Evolutionary conservation across 2,888 invertebrate species (phyloP), one percentile per base, ranked within the genome.

Genomic region (Yponomeuta plumbellus): DNA sequence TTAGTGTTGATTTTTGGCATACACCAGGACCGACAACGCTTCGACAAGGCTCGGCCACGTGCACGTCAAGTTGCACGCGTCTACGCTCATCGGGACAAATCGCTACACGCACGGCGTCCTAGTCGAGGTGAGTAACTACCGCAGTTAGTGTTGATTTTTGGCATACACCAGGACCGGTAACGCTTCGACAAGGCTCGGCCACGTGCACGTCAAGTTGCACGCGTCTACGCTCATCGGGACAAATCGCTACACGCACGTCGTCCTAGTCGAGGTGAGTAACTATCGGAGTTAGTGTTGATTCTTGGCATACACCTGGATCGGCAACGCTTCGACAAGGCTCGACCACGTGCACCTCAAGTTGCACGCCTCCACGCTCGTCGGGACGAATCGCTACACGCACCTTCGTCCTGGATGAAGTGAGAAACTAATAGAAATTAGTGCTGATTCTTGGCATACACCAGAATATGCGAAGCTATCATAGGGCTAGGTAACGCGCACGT

Each of bases 1-100:
- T 68, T 98, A 98, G 84, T 97, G 98, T 88, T 98, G 99, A 84
- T 98, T 98, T 89, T 96, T 98, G 83, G 94, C 98, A 74, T 98
- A 95, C 91, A 94, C 97, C 66, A 83, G 89, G 68, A 93, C 96
- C 0, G 97, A 97, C 77, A 96, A 95, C 79, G 95, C 95, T 0
- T 92, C 94, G 52, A 94, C 97, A 57, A 97, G 98, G 56, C 89
- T 97, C 22, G 97, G 97, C 1, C 94, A 95, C 72, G 92, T 96
- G 11, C 72, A 92, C 69, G 94, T 98, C 0, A 94, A 94, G 6
- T 88, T 98, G n/a, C 94, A 95, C 79, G 97, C 96, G 20, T 92
- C 93, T 2, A 94, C 96, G 0, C 88, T 96, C 44, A 93, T 96
- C 65, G 96, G 96, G 4, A 93, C 93, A 69, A 96, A 96, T 76